Conservation (phyloP, 2,888 invertebrate genomes). For the Hirudinaria manillensis region DNA sequence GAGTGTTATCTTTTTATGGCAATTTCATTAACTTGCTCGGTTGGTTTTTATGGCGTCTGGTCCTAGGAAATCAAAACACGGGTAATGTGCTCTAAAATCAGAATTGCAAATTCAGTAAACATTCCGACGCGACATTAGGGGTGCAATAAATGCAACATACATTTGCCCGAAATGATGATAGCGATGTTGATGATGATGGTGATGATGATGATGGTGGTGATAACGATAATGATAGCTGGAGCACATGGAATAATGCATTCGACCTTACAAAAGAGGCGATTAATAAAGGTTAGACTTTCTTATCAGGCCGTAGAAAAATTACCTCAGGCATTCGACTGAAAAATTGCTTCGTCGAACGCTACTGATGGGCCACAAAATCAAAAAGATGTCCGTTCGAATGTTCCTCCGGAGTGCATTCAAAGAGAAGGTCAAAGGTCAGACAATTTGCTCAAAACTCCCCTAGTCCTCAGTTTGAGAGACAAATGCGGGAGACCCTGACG, state of each 20-base stretch:
- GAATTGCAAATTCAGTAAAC: too few relatives aligned
- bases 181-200: constrained; percentile 32
- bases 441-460: too few relatives aligned
- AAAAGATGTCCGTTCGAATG: too few relatives aligned
- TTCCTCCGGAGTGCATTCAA: too few relatives aligned
- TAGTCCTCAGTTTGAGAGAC: too few relatives aligned
- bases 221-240: constrained; percentile 28
- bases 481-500: too few relatives aligned
- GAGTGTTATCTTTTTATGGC: constrained; percentile 10
- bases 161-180: background rate
- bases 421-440: too few relatives aligned
- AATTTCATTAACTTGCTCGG: constrained; percentile 10
- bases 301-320: background rate
- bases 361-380: too few relatives aligned
- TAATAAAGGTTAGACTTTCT: constrained; percentile 2
- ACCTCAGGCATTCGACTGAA: constrained; percentile 8
- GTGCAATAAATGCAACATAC: background rate
- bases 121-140: background rate
- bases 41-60: background rate
- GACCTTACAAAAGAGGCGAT: constrained; percentile 13
- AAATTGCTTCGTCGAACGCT: background rate
- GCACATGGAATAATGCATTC: constrained; percentile 21
- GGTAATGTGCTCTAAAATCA: background rate
- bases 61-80: background rate
- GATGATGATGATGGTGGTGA: constrained; percentile 32